Evolutionary conservation across 2,888 invertebrate species (phyloP).

Genomic region (Mimumesa dahlbomi): DNA sequence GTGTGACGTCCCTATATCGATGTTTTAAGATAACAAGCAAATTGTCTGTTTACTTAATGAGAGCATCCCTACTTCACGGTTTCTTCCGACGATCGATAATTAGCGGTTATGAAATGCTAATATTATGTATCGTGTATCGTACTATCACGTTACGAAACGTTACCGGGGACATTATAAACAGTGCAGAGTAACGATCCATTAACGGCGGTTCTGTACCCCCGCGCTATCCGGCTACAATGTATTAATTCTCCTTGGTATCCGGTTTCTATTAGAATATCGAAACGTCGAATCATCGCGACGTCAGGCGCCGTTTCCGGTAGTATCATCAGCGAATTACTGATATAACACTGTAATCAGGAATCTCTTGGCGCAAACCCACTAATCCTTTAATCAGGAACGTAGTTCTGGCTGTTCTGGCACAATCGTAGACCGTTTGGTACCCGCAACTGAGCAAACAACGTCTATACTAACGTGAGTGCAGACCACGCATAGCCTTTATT

Average conservation of each 20-base stretch:
- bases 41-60: slow-evolving; percentile 29
- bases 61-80: too few relatives aligned
- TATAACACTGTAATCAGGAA: slow-evolving; percentile 38
- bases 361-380: slow-evolving; percentile 49
- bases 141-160: slow-evolving; percentile 25
- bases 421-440: slow-evolving; percentile 50
- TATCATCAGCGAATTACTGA: slow-evolving; percentile 19
- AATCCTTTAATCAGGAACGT: slow-evolving; percentile 58
- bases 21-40: too few relatives aligned
- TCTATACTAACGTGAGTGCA: slow-evolving; percentile 31
- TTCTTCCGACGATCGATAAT: slow-evolving; percentile 40
- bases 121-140: slow-evolving; percentile 17
- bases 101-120: slow-evolving; percentile 49
- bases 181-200: slow-evolving; percentile 27
- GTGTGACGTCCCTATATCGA: too few relatives aligned
- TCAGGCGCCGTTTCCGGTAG: not conserved
- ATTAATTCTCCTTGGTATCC: not conserved
- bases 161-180: not conserved
- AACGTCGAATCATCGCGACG: not conserved
- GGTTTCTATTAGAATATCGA: not conserved
- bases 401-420: slow-evolving; percentile 44
- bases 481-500: slow-evolving; percentile 52
- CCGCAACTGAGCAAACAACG: slow-evolving; percentile 58
- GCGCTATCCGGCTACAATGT: not conserved
- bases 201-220: slow-evolving; percentile 6